A percentile compares a stretch with the other conserved stretches of the same genome.
Evolutionary conservation across 2,888 invertebrate genomes (phyloP).

Genomic region (Acanthoscelides obtectus): DNA sequence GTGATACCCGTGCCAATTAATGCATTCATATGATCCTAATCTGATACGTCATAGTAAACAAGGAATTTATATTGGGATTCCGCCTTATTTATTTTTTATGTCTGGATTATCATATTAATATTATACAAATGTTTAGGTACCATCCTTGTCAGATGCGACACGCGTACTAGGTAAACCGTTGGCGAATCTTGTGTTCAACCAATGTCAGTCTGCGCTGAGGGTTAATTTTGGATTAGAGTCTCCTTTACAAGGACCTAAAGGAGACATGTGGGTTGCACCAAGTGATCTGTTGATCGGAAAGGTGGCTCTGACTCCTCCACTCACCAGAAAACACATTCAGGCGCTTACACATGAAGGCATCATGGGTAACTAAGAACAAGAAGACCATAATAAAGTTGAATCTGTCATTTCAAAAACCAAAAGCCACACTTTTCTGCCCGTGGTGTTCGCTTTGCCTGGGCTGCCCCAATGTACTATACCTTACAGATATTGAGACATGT

Average conservation of each 20-base stretch:
- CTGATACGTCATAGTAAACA: too few relatives aligned
- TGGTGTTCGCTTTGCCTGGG: too few relatives aligned
- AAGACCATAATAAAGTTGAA: background rate
- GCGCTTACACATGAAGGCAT: constrained; percentile 46
- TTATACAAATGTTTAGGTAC: constrained; percentile 27
- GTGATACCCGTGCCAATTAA: too few relatives aligned
- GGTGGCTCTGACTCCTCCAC: constrained; percentile 43
- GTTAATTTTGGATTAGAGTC: constrained; percentile 38
- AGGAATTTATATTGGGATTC: too few relatives aligned
- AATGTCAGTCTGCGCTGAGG: constrained; percentile 35
- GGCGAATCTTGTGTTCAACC: constrained; percentile 38
- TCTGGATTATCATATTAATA: too few relatives aligned
- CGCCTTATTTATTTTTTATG: too few relatives aligned
- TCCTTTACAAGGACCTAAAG: constrained; percentile 39
- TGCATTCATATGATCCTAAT: too few relatives aligned
- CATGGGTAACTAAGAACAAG: constrained; percentile 31
- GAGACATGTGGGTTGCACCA: constrained; percentile 46
- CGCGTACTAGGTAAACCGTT: constrained; percentile 37
- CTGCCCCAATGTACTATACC: too few relatives aligned
- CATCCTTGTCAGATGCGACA: constrained; percentile 40
- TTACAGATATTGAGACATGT: background rate
- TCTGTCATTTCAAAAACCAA: background rate
- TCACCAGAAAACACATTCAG: constrained; percentile 41
- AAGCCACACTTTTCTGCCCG: background rate
- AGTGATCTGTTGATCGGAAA: constrained; percentile 45